Evolutionary conservation across 2,113 vertebrate genomes (phyloP).

Genomic region (Melierax canorus): DNA sequence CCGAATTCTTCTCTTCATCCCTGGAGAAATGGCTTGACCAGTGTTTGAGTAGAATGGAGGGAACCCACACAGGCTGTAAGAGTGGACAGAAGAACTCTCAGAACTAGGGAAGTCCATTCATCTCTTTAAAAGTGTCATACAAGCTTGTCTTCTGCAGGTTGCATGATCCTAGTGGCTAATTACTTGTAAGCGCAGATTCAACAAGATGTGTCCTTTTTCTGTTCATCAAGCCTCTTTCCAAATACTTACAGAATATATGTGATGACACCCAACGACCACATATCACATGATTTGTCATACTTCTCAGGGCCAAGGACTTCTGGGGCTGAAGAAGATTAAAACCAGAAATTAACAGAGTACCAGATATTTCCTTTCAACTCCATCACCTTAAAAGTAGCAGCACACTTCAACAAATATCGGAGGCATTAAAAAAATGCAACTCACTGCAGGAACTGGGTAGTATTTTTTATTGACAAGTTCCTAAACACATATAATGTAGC

Average conservation of each 20-base stretch:
- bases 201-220: not conserved
- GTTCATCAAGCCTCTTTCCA: not conserved
- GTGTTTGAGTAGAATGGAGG: constrained; percentile 99
- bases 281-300: constrained; percentile 98
- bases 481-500: not conserved
- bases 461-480: not conserved
- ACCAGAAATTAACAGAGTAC: not conserved
- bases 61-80: constrained; percentile 90
- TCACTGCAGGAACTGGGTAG: not conserved
- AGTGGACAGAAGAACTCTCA: not conserved
- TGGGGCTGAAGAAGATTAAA: constrained; percentile 79
- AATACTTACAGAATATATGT: constrained; percentile 98
- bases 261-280: constrained; percentile 99
- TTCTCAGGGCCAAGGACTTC: constrained; percentile 98
- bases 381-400: not conserved
- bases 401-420: not conserved
- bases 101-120: not conserved
- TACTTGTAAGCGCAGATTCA: not conserved
- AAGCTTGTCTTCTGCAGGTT: not conserved
- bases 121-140: not conserved
- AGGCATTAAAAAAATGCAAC: not conserved
- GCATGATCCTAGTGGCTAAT: not conserved
- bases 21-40: constrained; percentile 96
- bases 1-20: constrained; percentile 97
- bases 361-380: not conserved